phyloP scores from a whole-genome alignment of 92 coral and sea anemone species.

The Phenganax marumi region DNA sequence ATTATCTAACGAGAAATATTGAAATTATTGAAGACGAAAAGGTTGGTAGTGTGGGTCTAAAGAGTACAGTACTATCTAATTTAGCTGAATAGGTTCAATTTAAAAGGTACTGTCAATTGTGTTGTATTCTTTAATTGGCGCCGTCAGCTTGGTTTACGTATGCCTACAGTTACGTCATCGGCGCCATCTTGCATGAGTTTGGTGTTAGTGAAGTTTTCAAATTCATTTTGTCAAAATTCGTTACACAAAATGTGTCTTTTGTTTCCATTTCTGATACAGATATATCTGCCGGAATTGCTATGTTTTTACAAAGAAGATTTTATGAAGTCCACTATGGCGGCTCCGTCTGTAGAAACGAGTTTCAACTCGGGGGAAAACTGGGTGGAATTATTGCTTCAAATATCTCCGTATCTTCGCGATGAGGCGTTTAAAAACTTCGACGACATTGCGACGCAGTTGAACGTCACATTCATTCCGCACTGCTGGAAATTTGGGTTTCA shows the following conservation, averaged over 20 bases:
- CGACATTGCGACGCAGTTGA: conserved; percentile 60
- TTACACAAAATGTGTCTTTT: not conserved
- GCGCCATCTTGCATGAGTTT: no score
- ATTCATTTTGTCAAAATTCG: no score
- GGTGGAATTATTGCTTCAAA: conserved; percentile 63
- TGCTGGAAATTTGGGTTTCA: conserved; percentile 87
- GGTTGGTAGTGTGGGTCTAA: not conserved
- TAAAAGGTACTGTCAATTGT: no score
- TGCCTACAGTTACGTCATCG: no score
- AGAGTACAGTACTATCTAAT: not conserved
- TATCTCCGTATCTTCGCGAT: conserved; percentile 69
- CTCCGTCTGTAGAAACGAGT: conserved; percentile 41
- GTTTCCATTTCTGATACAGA: conserved; percentile 39
- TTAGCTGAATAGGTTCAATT: no score
- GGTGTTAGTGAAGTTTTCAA: no score
- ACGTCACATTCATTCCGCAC: conserved; percentile 69
- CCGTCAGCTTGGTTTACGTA: no score
- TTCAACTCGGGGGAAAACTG: conserved; percentile 2
- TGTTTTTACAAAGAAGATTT: conserved; percentile 82
- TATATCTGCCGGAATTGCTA: conserved; percentile 76
- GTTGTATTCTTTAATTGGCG: no score
- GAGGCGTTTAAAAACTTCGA: conserved; percentile 36
- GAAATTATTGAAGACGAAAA: conserved; percentile 31
- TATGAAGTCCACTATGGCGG: not conserved
- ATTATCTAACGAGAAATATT: conserved; percentile 2